phyloP scores from a whole-genome alignment of 1,140 invertebrate genomes.

The Diprion similis region DNA sequence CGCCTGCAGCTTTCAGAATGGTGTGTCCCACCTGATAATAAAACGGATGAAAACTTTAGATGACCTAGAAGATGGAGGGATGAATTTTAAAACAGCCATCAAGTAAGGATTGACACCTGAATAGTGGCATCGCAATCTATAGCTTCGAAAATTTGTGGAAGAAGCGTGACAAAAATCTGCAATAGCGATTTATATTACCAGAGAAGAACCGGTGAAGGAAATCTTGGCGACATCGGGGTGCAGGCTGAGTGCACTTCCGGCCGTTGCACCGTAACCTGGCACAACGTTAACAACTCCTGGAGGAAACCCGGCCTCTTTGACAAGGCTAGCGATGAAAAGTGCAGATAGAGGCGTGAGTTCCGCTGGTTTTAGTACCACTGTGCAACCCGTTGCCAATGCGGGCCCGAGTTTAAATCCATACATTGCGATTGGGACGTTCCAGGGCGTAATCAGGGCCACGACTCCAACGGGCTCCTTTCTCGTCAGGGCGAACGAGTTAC shows the following conservation, averaged over 20 bases:
- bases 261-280: slow-evolving; percentile 70
- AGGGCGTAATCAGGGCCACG: slow-evolving; percentile 82
- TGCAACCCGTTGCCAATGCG: slow-evolving; percentile 74
- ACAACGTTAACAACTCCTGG: slow-evolving; percentile 72
- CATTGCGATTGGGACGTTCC: slow-evolving; percentile 85
- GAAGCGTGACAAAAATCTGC: slow-evolving; percentile 15
- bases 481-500: slow-evolving; percentile 68
- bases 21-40: slow-evolving; percentile 60
- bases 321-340: slow-evolving; percentile 69
- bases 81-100: slow-evolving; percentile 19
- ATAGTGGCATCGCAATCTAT: too few species aligned
- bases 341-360: slow-evolving; percentile 82
- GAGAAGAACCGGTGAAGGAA: slow-evolving; percentile 73
- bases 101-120: slow-evolving; percentile 10
- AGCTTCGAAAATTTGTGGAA: background rate
- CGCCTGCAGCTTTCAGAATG: slow-evolving; percentile 71
- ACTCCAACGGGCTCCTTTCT: slow-evolving; percentile 81
- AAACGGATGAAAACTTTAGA: background rate
- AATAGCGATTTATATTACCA: slow-evolving; percentile 27
- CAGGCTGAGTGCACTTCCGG: slow-evolving; percentile 70
- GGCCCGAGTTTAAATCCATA: slow-evolving; percentile 81
- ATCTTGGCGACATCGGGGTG: slow-evolving; percentile 75
- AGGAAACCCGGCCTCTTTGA: slow-evolving; percentile 76
- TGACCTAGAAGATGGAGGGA: background rate
- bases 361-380: slow-evolving; percentile 74